Evolutionary conservation across 2,797 vertebrate species (phyloP), one percentile per base, ranked within the genome.

Genomic region (Coendou prehensilis): DNA sequence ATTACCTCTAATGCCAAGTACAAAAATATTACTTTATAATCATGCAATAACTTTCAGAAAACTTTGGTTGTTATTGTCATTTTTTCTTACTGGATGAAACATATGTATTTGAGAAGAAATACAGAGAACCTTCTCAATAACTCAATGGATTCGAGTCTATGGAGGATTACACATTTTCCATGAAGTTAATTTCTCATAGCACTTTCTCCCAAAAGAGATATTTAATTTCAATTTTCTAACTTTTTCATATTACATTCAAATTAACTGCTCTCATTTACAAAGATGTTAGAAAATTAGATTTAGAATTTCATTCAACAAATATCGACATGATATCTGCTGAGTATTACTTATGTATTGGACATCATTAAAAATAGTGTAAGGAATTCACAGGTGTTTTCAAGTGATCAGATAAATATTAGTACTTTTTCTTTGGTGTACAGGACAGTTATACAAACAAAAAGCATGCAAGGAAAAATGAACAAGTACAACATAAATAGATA

Each of bases 201-300:
- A 50, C 56, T 82, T 84, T 95, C 22, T 73, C 67, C 4, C 37
- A 83, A 73, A 92, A 13, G 52, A 57, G 45, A 57, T 59, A 71
- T 89, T 88, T 79, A 57, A 89, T 88, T 86, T 82, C 9, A 93
- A 14, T 86, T 67, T 87, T 79, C 5, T 76, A 54, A 52, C 22
- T 11, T 52, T 87, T 91, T 63, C 18, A 30, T 83, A 59, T 17
- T 22, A 78, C 22, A 82, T 6, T 3, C 8, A 3, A 86, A 69
- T 26, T 64, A 86, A 61, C 26, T 64, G 3, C 15, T 57, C 0
- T 56, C 41, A 71, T 52, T 61, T 18, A 73, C 82, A 73, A 63
- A 2, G 1, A 33, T 9, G 5, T 67, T 83, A 71, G 57, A 82
- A 82, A 78, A 45, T 81, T 67, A 85, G 63, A 52, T 67, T 94